These are phyloP conservation scores for Sebastes kiyomatsui DNA, from an alignment of 2,797 vertebrate species.

Conservation along the genomic window DNA sequence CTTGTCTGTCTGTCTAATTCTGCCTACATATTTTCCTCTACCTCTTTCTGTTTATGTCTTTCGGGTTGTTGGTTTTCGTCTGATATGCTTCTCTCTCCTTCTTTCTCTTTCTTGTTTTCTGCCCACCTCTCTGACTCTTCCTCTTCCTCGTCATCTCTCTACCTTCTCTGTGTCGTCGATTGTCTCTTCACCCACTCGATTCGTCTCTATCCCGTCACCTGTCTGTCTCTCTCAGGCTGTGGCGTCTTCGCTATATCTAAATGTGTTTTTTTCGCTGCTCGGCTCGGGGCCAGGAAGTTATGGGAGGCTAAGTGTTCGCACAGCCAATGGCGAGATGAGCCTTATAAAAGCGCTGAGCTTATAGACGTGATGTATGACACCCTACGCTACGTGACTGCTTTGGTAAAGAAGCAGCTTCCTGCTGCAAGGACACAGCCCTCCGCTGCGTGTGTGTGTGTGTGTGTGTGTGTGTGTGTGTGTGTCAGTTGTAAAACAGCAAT, in stretches of 20 bases:
- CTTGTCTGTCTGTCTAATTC: background rate
- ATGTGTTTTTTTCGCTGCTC: constrained; percentile 37
- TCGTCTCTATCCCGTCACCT: constrained; percentile 7
- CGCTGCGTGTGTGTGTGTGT: background rate
- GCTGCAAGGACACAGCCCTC: constrained; percentile 66
- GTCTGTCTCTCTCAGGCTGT: constrained; percentile 23
- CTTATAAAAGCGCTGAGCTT: constrained; percentile 52
- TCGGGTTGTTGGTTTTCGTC: background rate
- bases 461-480: background rate
- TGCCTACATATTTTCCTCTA: background rate
- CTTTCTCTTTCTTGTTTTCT: background rate
- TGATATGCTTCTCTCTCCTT: background rate
- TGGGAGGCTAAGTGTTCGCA: constrained; percentile 36
- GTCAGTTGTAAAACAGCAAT: constrained; percentile 39
- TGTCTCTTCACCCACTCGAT: background rate
- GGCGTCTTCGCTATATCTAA: constrained; percentile 29
- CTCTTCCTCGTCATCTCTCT: background rate
- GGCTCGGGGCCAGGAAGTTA: constrained; percentile 55
- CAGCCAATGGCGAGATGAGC: constrained; percentile 44
- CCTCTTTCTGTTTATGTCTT: background rate
- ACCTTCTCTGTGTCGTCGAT: background rate
- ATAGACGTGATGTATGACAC: constrained; percentile 66
- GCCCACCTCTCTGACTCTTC: background rate
- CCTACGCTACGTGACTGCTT: constrained; percentile 70
- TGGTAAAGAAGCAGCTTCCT: constrained; percentile 59